These are phyloP conservation scores for Sphaerophoria taeniata DNA, from an alignment of 2,888 invertebrate genomes.

Conservation along the genomic window DNA sequence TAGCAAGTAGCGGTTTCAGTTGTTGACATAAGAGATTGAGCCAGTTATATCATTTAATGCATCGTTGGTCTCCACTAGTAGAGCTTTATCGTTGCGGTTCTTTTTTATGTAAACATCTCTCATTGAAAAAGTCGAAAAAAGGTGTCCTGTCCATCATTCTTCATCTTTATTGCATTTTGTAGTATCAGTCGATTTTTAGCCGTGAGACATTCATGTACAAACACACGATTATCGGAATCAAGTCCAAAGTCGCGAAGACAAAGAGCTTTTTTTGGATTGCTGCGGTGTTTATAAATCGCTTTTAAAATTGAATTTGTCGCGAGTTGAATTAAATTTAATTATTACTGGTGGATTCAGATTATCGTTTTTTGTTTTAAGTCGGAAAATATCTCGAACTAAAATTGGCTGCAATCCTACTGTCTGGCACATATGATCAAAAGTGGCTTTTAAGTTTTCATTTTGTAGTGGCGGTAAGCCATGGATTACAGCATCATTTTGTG, in stretches of 20 bases:
- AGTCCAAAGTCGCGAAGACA: conserved; percentile 20
- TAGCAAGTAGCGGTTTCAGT: neutral
- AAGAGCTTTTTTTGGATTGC: conserved; percentile 5
- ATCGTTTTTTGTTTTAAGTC: neutral
- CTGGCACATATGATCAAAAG: neutral
- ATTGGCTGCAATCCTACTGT: neutral
- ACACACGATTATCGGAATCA: conserved; percentile 9
- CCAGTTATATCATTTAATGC: neutral
- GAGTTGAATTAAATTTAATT: conserved; percentile 2
- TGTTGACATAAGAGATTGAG: conserved; percentile 4
- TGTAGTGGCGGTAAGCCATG: neutral
- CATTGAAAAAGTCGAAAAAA: too few relatives aligned
- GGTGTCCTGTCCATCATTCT: neutral
- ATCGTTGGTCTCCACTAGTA: neutral
- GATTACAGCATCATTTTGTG: too few relatives aligned
- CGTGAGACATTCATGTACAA: conserved; percentile 16
- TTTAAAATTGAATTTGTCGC: conserved; percentile 4
- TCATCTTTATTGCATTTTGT: conserved; percentile 15
- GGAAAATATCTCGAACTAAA: conserved; percentile 1
- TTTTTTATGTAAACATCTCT: conserved; percentile 19
- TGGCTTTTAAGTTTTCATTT: conserved; percentile 1
- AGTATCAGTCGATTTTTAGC: neutral
- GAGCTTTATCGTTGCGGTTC: conserved; percentile 7
- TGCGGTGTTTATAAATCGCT: conserved; percentile 3
- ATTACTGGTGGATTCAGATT: neutral